These are phyloP conservation scores for Lasioglossum lativentre DNA, from an alignment of 2,888 invertebrate genomes.

Conservation along the genomic window DNA sequence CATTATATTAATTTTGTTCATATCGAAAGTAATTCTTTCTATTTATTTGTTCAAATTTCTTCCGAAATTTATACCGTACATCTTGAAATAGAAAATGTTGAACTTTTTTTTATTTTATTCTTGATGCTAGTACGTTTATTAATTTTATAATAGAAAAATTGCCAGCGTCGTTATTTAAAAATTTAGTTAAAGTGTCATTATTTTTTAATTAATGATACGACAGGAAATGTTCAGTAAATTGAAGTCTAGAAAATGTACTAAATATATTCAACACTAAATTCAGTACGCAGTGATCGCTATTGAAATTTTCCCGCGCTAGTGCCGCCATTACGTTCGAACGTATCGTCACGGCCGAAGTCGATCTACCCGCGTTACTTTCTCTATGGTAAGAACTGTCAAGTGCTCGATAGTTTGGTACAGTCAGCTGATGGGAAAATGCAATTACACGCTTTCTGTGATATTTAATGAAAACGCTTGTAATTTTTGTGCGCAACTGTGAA, in stretches of 20 bases:
- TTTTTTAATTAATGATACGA: neutral
- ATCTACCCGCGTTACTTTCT: constrained; percentile 15
- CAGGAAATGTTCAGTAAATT: neutral
- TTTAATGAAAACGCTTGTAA: constrained; percentile 55
- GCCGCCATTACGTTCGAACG: too few species aligned
- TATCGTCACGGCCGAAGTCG: neutral
- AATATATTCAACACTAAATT: neutral
- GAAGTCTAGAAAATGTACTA: neutral
- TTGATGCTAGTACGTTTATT: neutral
- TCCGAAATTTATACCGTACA: neutral
- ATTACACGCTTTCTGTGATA: constrained; percentile 54
- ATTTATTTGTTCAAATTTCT: neutral
- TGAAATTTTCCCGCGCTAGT: constrained; percentile 31
- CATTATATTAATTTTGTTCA: neutral
- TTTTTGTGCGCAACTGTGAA: constrained; percentile 34
- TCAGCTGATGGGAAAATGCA: constrained; percentile 72
- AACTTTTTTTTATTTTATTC: neutral
- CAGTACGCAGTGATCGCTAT: neutral
- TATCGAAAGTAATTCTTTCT: neutral
- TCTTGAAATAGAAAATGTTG: neutral
- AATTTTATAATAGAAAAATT: too few species aligned
- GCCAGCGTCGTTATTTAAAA: too few species aligned
- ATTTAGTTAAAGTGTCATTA: too few species aligned
- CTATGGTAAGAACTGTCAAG: constrained; percentile 56
- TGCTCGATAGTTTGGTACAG: constrained; percentile 65